These are phyloP conservation scores for Trichosurus vulpecula DNA, from an alignment of 2,797 vertebrate genomes.

Conservation along the genomic window DNA sequence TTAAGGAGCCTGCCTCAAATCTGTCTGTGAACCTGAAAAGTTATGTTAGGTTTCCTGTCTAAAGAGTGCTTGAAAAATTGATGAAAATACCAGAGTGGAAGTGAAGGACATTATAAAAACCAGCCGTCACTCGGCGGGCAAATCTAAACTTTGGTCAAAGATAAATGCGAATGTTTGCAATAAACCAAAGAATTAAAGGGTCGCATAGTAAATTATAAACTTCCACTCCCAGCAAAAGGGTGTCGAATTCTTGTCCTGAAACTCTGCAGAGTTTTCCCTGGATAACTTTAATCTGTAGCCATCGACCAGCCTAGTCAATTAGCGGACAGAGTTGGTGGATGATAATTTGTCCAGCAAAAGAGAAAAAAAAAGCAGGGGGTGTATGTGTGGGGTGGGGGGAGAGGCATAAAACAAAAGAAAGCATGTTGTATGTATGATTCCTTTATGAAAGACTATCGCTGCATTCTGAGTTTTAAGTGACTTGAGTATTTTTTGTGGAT, in stretches of 20 bases:
- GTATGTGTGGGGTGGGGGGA: not conserved
- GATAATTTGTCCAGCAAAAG: conserved; percentile 58
- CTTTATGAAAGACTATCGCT: conserved; percentile 59
- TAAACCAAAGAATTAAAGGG: conserved; percentile 39
- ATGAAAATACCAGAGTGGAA: conserved; percentile 61
- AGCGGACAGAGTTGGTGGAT: conserved; percentile 50
- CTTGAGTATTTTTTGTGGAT: conserved; percentile 75
- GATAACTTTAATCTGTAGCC: conserved; percentile 51
- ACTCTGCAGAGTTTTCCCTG: conserved; percentile 55
- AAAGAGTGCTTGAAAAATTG: conserved; percentile 74
- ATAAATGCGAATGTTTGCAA: conserved; percentile 67
- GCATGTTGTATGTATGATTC: conserved; percentile 37
- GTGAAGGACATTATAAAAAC: conserved; percentile 58
- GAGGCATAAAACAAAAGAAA: conserved; percentile 64
- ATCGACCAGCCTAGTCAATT: conserved; percentile 51
- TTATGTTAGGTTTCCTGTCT: conserved; percentile 59
- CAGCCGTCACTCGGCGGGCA: conserved; percentile 47
- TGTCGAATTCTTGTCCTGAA: conserved; percentile 52
- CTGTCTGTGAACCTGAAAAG: conserved; percentile 74
- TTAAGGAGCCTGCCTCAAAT: conserved; percentile 73
- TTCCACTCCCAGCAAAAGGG: conserved; percentile 52
- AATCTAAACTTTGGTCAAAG: conserved; percentile 64
- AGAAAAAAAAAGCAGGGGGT: not conserved
- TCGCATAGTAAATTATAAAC: conserved; percentile 32
- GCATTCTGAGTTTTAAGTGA: conserved; percentile 71